Base-by-base conservation (phyloP, 1,140 invertebrate species). In the Danaus melanippus region DNA sequence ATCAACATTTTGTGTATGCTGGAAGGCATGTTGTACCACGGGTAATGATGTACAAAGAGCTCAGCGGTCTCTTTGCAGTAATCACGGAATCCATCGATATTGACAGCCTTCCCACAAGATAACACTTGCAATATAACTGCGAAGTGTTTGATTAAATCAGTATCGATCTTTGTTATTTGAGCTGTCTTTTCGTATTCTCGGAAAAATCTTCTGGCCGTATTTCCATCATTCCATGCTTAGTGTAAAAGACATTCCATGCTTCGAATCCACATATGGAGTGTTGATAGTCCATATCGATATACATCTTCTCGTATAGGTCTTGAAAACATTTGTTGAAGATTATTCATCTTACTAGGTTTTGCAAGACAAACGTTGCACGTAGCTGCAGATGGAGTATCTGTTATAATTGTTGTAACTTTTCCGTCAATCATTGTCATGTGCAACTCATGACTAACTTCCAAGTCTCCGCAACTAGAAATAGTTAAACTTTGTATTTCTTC, bases 111-210 rank as follows among this genome's bases (percentile, higher is more conserved):
- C n/a, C 62, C 68, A 12, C 59, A 67, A 49, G 62, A 58, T 9
- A 67, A 7, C 42, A 57, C 43, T 51, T 62, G 58, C 8, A 66
- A 15, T 1, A 15, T 3, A 15, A 15, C 15, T 15, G 15, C 15
- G 15, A 15, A 3, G 15, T 15, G 15, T 15, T 15, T 59, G n/a
- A 68, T 65, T 10, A 62, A 21, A 15, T 55, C n/a, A 42, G n/a
- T 12, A 32, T 68, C 62, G 7, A 64, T 47, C 11, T 60, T 57
- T 51, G 66, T 65, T 9, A 68, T 65, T 43, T 62, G 59, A 32
- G 60, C 44, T 58, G 62, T 57, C 53, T 58, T 0, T 9, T n/a
- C 12, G 11, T 12, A 53, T 62, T 62, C 1, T 51, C 4, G 55
- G 15, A 67, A 67, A 50, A 64, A 64, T 57, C 55, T 55, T 39